Percentiles rank a stretch among this genome's conserved stretches.
These are phyloP conservation scores for Chaitophorus viminalis DNA, from an alignment of 2,888 invertebrate species.

Conservation along the genomic window DNA sequence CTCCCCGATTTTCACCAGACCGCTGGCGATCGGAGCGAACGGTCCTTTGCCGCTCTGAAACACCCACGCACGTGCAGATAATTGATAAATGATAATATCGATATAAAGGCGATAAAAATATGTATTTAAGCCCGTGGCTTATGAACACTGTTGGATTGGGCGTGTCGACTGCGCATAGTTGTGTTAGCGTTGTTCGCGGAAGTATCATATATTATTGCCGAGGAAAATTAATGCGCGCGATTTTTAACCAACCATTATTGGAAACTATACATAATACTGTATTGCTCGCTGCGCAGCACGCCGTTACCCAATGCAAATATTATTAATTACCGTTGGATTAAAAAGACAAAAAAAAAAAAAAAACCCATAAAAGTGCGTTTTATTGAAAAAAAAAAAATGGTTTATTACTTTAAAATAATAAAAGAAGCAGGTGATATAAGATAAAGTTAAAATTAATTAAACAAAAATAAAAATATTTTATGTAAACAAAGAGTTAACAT, in stretches of 20 bases:
- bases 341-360: neutral
- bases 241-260: neutral
- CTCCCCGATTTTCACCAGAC: constrained; percentile 83
- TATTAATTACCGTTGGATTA: neutral
- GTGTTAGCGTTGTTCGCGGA: no score
- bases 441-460: constrained; percentile 36
- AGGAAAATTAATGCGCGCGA: neutral
- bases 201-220: no score
- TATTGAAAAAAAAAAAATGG: neutral
- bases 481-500: neutral
- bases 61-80: neutral
- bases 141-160: no score
- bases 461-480: neutral
- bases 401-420: neutral
- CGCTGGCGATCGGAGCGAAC: constrained; percentile 79
- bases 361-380: neutral
- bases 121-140: no score
- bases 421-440: neutral
- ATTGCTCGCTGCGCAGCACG: neutral
- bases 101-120: no score
- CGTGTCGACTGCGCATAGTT: no score
- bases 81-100: no score
- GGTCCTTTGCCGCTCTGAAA: constrained; percentile 76
- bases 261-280: no score
- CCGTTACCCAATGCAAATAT: neutral